Evolutionary conservation across 2,888 invertebrate genomes (phyloP).

Genomic region (Lithodes maja): DNA sequence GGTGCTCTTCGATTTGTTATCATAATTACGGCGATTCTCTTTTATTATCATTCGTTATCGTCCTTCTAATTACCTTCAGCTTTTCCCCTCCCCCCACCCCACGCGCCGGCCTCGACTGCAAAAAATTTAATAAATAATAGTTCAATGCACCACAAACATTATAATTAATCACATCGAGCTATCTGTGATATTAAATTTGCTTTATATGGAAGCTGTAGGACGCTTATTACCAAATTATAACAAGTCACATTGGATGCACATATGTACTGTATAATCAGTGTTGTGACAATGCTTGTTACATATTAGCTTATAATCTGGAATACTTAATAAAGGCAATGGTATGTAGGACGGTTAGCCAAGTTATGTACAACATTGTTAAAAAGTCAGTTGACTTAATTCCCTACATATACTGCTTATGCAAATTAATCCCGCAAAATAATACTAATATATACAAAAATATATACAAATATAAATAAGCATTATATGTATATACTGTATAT

Average conservation of each 20-base stretch:
- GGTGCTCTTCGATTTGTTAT: constrained; percentile 1
- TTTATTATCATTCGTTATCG: constrained; percentile 9
- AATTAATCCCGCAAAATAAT: no score
- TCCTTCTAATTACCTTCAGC: neutral
- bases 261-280: neutral
- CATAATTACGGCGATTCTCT: neutral
- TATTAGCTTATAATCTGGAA: no score
- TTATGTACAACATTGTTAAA: no score
- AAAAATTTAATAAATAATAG: constrained; percentile 16
- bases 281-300: no score
- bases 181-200: constrained; percentile 20
- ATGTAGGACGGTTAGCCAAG: no score
- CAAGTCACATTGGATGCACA: neutral
- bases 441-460: no score
- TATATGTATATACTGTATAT: no score
- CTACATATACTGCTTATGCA: no score
- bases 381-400: no score
- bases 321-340: no score
- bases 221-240: constrained; percentile 3
- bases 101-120: constrained; percentile 2
- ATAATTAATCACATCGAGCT: constrained; percentile 17
- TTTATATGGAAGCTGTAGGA: constrained; percentile 8
- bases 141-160: constrained; percentile 15
- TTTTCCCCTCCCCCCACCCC: neutral
- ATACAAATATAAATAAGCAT: no score